Conservation (phyloP, 1,140 invertebrate genomes). For the Drosophila sproati region DNA sequence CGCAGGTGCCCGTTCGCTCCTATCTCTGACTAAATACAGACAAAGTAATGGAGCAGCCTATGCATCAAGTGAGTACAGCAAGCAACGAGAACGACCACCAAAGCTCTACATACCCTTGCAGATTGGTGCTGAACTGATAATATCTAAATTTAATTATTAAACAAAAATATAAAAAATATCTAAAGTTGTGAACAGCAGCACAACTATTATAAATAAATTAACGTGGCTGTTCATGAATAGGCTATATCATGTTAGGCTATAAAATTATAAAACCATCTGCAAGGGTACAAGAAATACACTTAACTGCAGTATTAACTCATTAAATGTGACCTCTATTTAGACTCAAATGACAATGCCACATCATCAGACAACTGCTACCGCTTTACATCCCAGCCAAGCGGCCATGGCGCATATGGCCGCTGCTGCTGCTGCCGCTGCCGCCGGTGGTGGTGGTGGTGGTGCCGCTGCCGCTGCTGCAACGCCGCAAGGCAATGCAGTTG, state of each 20-base stretch:
- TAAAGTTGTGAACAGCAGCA: no score
- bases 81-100: not conserved
- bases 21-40: constrained; percentile 98
- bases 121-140: not conserved
- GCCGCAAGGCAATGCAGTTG: constrained; percentile 62
- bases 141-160: no score
- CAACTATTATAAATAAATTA: no score
- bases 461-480: constrained; percentile 67
- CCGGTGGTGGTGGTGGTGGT: constrained; percentile 85
- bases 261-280: not conserved
- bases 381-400: constrained; percentile 89
- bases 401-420: constrained; percentile 89
- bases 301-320: not conserved
- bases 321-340: constrained; percentile 75
- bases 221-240: no score
- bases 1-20: constrained; percentile 97
- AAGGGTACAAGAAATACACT: not conserved
- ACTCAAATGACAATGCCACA: constrained; percentile 89
- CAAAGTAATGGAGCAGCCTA: constrained; percentile 87
- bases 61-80: constrained; percentile 84
- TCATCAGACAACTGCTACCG: constrained; percentile 83
- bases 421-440: constrained; percentile 62
- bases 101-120: not conserved
- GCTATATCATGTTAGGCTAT: no score
- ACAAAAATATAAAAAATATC: no score